Evolutionary conservation across 2,113 vertebrate species (phyloP).

Genomic region (Anarrhichthys ocellatus): DNA sequence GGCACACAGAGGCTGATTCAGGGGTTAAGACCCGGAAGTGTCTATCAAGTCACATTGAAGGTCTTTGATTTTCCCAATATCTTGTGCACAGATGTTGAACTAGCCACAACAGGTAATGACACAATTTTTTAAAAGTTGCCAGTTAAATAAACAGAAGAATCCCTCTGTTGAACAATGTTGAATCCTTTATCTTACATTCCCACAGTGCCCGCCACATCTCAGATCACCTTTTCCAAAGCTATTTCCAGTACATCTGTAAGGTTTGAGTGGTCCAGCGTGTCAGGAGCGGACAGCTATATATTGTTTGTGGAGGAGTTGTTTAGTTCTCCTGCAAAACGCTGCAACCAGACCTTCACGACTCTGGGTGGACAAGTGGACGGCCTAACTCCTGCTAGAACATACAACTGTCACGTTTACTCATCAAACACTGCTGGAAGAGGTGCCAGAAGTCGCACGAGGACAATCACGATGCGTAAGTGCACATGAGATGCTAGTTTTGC

Average conservation of each 20-base stretch:
- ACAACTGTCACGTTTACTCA: slow-evolving; percentile 77
- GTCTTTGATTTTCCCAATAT: slow-evolving; percentile 42
- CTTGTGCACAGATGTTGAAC: slow-evolving; percentile 39
- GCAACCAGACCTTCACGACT: slow-evolving; percentile 62
- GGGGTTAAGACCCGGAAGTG: slow-evolving; percentile 72
- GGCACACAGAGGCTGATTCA: slow-evolving; percentile 63
- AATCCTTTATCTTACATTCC: slow-evolving; percentile 24
- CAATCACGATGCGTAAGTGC: slow-evolving; percentile 81
- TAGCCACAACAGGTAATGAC: slow-evolving; percentile 72
- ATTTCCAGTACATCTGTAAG: slow-evolving; percentile 79
- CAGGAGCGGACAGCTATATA: slow-evolving; percentile 74
- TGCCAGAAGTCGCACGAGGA: slow-evolving; percentile 61
- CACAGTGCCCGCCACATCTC: slow-evolving; percentile 78
- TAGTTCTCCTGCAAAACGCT: neutral
- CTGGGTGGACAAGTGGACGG: slow-evolving; percentile 53
- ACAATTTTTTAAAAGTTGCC: neutral
- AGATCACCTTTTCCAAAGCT: slow-evolving; percentile 71
- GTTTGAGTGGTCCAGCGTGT: slow-evolving; percentile 77
- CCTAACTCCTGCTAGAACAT: slow-evolving; percentile 73
- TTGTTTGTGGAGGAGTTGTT: slow-evolving; percentile 67
- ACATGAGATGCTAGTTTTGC: neutral
- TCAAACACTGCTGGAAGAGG: slow-evolving; percentile 80
- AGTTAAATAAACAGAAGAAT: neutral
- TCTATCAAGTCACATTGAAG: slow-evolving; percentile 75
- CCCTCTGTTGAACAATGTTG: neutral